These are phyloP conservation scores for Hippocampus comes DNA, from an alignment of 2,113 vertebrate genomes.

Conservation along the genomic window DNA sequence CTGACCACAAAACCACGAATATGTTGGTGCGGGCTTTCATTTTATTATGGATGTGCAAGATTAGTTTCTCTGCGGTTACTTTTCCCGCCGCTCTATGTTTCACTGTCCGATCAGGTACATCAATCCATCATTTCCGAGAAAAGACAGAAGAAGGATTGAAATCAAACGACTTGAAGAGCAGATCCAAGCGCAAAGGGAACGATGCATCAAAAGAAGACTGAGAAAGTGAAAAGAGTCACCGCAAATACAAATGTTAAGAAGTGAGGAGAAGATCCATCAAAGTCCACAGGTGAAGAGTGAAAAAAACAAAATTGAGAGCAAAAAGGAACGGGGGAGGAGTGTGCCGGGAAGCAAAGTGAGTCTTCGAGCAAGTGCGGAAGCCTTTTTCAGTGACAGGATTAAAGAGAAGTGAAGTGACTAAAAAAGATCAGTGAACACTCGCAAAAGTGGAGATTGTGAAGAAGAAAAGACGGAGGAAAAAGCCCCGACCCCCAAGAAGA, in stretches of 20 bases:
- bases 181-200: not conserved
- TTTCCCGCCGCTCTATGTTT: not conserved
- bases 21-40: too few relatives aligned
- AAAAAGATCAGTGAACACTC: constrained; percentile 3
- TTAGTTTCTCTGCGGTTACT: not conserved
- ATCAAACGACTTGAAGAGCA: not conserved
- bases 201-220: not conserved
- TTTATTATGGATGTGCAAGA: too few relatives aligned
- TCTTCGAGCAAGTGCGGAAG: constrained; percentile 5
- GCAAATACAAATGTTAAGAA: constrained; percentile 2
- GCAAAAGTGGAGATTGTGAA: constrained; percentile 13
- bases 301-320: constrained; percentile 1
- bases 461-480: constrained; percentile 15
- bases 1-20: too few relatives aligned
- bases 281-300: not conserved
- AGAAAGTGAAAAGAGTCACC: not conserved
- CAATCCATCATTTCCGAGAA: not conserved
- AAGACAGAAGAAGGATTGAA: not conserved
- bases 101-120: not conserved
- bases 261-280: constrained; percentile 4
- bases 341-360: constrained; percentile 9
- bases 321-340: not conserved
- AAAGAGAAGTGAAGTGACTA: constrained; percentile 7
- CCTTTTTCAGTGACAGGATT: not conserved
- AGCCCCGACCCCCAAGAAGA: constrained; percentile 9